phyloP scores from a whole-genome alignment of 1,140 invertebrate genomes.

The Thalassaphorura encarpata region DNA sequence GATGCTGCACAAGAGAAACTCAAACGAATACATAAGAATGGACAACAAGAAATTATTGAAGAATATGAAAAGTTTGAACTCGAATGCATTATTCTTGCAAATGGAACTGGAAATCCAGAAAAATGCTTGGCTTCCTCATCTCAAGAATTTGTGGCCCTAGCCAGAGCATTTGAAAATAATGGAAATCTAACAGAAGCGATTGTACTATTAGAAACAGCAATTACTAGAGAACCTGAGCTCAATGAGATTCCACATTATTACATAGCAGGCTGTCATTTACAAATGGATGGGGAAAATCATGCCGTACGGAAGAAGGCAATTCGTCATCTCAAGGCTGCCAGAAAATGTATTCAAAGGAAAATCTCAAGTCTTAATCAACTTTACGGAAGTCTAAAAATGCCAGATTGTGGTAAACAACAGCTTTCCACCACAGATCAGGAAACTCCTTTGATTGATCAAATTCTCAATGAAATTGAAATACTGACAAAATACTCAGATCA shows the following conservation, averaged over 20 bases:
- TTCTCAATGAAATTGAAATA: too few species aligned
- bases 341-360: not conserved
- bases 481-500: too few species aligned
- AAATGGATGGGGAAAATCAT: not conserved
- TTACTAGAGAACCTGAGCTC: not conserved
- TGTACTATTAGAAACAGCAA: not conserved
- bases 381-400: too few species aligned
- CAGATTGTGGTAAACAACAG: too few species aligned
- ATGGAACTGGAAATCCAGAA: not conserved
- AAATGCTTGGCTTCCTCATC: not conserved
- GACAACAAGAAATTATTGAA: not conserved
- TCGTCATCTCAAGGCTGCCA: not conserved
- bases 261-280: not conserved
- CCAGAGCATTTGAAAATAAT: not conserved
- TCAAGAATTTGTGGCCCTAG: not conserved
- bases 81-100: not conserved
- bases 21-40: not conserved
- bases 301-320: not conserved
- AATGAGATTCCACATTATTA: not conserved
- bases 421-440: too few species aligned
- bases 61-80: not conserved
- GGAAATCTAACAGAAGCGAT: not conserved
- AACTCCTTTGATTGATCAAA: too few species aligned
- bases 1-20: not conserved
- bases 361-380: too few species aligned